Percentiles rank a stretch among this genome's conserved stretches.
Conservation (phyloP, 2,797 vertebrate species). For the Lateolabrax maculatus region DNA sequence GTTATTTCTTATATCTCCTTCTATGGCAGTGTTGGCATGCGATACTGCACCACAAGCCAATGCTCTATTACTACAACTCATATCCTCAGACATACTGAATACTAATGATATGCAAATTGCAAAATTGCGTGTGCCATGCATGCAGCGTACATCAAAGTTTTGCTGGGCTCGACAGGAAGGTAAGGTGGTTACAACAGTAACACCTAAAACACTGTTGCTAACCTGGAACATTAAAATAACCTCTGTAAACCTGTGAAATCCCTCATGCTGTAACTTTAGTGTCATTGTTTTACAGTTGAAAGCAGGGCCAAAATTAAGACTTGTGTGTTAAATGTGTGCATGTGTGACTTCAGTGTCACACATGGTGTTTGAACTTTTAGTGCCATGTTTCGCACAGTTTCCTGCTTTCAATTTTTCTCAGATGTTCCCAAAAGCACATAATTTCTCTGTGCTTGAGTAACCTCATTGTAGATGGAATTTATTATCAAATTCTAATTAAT, state of each 20-base stretch:
- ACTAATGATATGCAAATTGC: background rate
- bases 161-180: no score
- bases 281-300: background rate
- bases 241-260: background rate
- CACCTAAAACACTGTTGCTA: no score
- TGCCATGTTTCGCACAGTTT: background rate
- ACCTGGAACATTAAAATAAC: background rate
- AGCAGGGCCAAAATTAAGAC: background rate
- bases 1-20: background rate
- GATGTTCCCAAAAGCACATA: no score
- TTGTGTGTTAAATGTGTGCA: background rate
- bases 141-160: no score
- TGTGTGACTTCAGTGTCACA: no score
- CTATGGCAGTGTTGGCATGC: background rate
- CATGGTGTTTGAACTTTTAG: no score
- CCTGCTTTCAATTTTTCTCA: background rate
- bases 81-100: background rate
- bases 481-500: no score
- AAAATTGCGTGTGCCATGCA: no score
- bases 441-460: background rate
- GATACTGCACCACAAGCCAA: background rate
- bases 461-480: no score
- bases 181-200: no score
- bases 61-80: background rate
- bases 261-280: no score